These are phyloP conservation scores for Cynoglossus semilaevis DNA, from an alignment of 2,113 vertebrate species.

Conservation along the genomic window DNA sequence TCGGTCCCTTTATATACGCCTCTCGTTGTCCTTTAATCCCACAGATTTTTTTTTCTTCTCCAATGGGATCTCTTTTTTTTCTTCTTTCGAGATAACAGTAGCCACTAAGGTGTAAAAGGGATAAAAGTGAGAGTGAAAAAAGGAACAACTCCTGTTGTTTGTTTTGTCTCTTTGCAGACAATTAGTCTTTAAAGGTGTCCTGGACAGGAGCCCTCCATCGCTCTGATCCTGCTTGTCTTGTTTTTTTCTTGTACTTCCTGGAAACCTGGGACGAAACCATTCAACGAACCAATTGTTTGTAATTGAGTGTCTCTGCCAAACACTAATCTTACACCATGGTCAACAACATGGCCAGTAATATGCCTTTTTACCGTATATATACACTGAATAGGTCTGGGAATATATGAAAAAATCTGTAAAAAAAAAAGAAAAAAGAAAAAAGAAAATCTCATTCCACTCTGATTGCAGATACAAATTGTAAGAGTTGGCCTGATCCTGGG, in stretches of 20 bases:
- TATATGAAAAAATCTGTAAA: conserved; percentile 46
- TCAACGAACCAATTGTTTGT: conserved; percentile 53
- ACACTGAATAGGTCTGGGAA: conserved; percentile 58
- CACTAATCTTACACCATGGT: conserved; percentile 57
- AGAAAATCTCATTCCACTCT: conserved; percentile 24
- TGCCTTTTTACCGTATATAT: conserved; percentile 57
- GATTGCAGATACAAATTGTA: conserved; percentile 38
- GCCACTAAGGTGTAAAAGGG: conserved; percentile 50
- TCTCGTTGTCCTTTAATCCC: conserved; percentile 49
- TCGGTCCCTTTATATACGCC: conserved; percentile 56
- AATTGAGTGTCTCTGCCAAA: conserved; percentile 53
- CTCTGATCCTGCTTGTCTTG: conserved; percentile 30
- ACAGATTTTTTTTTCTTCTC: conserved; percentile 11
- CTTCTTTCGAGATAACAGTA: conserved; percentile 51
- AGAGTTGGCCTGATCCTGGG: conserved; percentile 46
- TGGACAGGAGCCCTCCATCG: conserved; percentile 29
- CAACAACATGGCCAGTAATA: conserved; percentile 44
- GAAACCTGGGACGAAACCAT: conserved; percentile 39
- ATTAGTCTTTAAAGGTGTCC: conserved; percentile 25
- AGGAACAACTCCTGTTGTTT: conserved; percentile 35
- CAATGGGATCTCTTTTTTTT: conserved; percentile 21
- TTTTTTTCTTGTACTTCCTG: conserved; percentile 48
- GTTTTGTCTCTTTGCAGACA: conserved; percentile 41
- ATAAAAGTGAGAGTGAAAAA: conserved; percentile 51
- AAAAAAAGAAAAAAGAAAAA: conserved; percentile 3